Evolutionary conservation across 2,797 vertebrate genomes (phyloP).

Genomic region (Columba guinea): DNA sequence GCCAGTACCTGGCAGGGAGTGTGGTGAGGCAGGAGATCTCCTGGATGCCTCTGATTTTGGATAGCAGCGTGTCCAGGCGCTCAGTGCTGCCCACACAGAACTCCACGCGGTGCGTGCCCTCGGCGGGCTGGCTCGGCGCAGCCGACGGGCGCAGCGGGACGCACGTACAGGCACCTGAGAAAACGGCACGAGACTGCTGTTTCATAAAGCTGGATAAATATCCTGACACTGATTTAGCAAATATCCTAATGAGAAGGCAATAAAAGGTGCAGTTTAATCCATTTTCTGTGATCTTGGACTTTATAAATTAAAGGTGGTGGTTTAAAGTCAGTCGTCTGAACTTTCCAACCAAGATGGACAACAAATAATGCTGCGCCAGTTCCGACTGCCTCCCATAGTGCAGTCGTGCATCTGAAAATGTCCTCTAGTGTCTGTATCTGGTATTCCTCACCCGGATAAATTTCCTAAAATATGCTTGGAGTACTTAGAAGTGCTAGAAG

Average conservation of each 20-base stretch:
- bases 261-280: not conserved
- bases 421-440: not conserved
- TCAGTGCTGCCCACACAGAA: constrained; percentile 74
- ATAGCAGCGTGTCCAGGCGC: constrained; percentile 73
- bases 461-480: not conserved
- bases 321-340: not conserved
- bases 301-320: not conserved
- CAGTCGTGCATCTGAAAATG: not conserved
- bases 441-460: not conserved
- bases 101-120: constrained; percentile 82
- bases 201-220: not conserved
- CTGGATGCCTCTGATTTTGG: constrained; percentile 76
- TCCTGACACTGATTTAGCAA: not conserved
- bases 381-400: not conserved
- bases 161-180: constrained; percentile 69
- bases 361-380: not conserved
- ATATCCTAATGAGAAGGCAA: not conserved
- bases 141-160: constrained; percentile 70
- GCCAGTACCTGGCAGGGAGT: constrained; percentile 79
- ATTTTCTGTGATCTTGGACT: not conserved
- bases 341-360: not conserved
- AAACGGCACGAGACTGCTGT: not conserved
- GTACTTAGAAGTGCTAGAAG: not conserved
- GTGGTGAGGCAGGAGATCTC: constrained; percentile 69
- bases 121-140: constrained; percentile 53